phyloP scores from a whole-genome alignment of 1,140 invertebrate species.

The Pomacea maculata region DNA sequence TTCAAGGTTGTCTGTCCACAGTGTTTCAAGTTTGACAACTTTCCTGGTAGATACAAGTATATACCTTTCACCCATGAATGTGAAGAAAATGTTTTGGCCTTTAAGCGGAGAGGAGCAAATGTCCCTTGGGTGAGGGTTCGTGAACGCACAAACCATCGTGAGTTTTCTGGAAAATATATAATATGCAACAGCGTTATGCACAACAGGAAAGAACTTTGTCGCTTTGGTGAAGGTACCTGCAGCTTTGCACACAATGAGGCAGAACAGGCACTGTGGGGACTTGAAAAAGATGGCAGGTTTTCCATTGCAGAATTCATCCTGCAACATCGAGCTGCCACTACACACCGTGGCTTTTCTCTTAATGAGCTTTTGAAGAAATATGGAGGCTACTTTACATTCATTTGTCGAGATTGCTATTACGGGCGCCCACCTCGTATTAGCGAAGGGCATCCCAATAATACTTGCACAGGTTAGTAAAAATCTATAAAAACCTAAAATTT shows the following conservation, averaged over 20 bases:
- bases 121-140: constrained; percentile 45
- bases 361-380: constrained; percentile 44
- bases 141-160: constrained; percentile 52
- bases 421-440: constrained; percentile 36
- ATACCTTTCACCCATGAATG: constrained; percentile 41
- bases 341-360: constrained; percentile 34
- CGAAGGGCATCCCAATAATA: constrained; percentile 16
- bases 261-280: constrained; percentile 55
- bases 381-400: constrained; percentile 51
- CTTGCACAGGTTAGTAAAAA: constrained; percentile 6
- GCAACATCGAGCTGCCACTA: constrained; percentile 37
- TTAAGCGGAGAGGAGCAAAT: constrained; percentile 29
- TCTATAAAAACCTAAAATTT: too few species aligned
- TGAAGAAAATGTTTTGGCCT: constrained; percentile 51
- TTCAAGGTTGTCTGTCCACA: constrained; percentile 48
- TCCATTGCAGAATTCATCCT: constrained; percentile 55
- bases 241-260: constrained; percentile 58
- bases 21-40: constrained; percentile 40
- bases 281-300: constrained; percentile 57
- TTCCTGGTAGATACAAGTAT: constrained; percentile 39
- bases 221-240: constrained; percentile 48
- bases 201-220: constrained; percentile 35
- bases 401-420: constrained; percentile 54
- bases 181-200: constrained; percentile 48
- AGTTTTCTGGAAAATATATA: constrained; percentile 51